Evolutionary conservation across 2,888 invertebrate species (phyloP).

Genomic region (Drosophila dives): DNA sequence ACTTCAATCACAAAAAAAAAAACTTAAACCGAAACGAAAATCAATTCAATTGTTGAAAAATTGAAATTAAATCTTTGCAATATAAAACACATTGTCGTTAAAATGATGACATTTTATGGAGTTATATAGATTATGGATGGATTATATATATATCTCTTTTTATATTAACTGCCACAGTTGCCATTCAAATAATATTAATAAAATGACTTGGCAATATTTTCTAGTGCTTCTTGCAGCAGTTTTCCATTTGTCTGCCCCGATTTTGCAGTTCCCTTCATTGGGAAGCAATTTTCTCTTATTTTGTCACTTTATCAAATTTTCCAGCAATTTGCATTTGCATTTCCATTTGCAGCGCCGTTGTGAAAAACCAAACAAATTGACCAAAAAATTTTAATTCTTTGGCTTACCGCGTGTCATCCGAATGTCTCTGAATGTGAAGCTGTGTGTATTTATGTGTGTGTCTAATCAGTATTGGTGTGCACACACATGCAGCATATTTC

Average conservation of each 20-base stretch:
- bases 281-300: constrained; percentile 47
- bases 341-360: constrained; percentile 39
- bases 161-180: not conserved
- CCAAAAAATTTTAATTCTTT: constrained; percentile 66
- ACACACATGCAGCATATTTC: constrained; percentile 78
- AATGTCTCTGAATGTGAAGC: not conserved
- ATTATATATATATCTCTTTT: not conserved
- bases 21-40: constrained; percentile 30
- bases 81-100: constrained; percentile 39
- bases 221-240: not conserved
- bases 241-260: constrained; percentile 5
- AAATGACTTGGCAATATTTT: constrained; percentile 8
- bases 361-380: constrained; percentile 73
- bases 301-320: constrained; percentile 29
- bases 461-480: constrained; percentile 73
- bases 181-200: constrained; percentile 3
- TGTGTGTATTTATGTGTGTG: constrained; percentile 16
- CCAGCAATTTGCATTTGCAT: constrained; percentile 41
- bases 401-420: constrained; percentile 43
- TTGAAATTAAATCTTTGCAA: constrained; percentile 71
- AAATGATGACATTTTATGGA: constrained; percentile 53
- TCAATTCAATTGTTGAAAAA: constrained; percentile 69
- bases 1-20: constrained; percentile 17
- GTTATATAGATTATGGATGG: not conserved
- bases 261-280: constrained; percentile 53